These are phyloP conservation scores for Bathynomus jamesi DNA, from an alignment of 1,140 invertebrate genomes.

Conservation along the genomic window DNA sequence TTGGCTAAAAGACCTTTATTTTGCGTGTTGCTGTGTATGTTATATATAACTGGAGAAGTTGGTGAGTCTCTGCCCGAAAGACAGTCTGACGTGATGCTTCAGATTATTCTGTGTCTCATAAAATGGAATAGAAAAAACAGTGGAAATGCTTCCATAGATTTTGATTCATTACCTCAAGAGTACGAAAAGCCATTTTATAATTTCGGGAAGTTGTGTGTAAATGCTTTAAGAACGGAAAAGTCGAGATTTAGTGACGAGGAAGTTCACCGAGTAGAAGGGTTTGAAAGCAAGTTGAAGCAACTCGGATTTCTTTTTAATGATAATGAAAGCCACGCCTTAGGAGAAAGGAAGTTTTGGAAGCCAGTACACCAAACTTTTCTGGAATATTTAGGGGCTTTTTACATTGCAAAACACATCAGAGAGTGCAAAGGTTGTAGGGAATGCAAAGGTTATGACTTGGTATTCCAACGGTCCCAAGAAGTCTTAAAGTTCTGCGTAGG, in stretches of 20 bases:
- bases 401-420: constrained; percentile 28
- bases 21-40: constrained; percentile 49
- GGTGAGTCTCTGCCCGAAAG: constrained; percentile 30
- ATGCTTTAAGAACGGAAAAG: constrained; percentile 31
- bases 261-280: constrained; percentile 22
- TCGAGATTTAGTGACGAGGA: constrained; percentile 34
- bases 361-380: constrained; percentile 34
- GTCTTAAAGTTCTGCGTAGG: constrained; percentile 31
- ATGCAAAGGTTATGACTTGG: constrained; percentile 16
- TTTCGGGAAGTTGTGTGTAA: constrained; percentile 37
- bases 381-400: constrained; percentile 28
- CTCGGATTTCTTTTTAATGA: constrained; percentile 31
- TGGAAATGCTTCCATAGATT: constrained; percentile 18
- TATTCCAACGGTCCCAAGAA: constrained; percentile 23
- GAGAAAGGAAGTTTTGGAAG: constrained; percentile 29
- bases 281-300: constrained; percentile 20
- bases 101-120: constrained; percentile 35
- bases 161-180: constrained; percentile 22
- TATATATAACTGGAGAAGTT: constrained; percentile 45
- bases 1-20: constrained; percentile 50
- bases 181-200: constrained; percentile 31
- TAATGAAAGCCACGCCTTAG: constrained; percentile 24
- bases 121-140: constrained; percentile 34
- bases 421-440: constrained; percentile 11
- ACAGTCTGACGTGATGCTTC: constrained; percentile 30